Evolutionary conservation across 2,113 vertebrate species (phyloP).

Genomic region (Lasiurus borealis): DNA sequence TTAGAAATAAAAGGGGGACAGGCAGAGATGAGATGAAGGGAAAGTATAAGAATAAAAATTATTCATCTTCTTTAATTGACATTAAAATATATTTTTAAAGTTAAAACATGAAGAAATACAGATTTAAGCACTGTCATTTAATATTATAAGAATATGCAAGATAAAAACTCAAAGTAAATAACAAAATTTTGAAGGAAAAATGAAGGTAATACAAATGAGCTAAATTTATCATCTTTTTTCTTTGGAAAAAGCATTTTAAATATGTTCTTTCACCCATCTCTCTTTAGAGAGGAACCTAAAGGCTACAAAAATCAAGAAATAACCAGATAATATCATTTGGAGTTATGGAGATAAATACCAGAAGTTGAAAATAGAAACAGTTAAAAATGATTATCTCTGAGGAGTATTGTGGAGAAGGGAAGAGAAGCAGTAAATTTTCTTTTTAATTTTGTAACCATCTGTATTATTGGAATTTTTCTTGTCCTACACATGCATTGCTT

Average conservation of each 20-base stretch:
- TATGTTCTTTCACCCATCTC: background rate
- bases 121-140: conserved; percentile 43
- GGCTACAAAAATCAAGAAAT: conserved; percentile 39
- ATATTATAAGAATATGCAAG: background rate
- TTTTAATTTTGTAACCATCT: background rate
- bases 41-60: conserved; percentile 23
- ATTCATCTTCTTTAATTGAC: background rate
- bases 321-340: background rate
- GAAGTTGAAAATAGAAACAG: background rate
- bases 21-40: background rate
- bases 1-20: background rate
- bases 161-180: conserved; percentile 28
- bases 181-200: conserved; percentile 13
- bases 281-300: background rate
- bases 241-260: background rate
- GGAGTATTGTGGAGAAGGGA: background rate
- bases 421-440: background rate
- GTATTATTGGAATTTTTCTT: background rate
- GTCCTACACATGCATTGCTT: background rate
- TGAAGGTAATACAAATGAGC: conserved; percentile 19
- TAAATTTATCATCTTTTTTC: conserved; percentile 48
- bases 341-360: background rate
- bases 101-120: conserved; percentile 14
- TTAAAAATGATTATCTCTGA: background rate
- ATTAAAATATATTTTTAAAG: background rate